Evolutionary conservation across 1,140 invertebrate species (phyloP).

Genomic region (Cheumatopsyche charites): DNA sequence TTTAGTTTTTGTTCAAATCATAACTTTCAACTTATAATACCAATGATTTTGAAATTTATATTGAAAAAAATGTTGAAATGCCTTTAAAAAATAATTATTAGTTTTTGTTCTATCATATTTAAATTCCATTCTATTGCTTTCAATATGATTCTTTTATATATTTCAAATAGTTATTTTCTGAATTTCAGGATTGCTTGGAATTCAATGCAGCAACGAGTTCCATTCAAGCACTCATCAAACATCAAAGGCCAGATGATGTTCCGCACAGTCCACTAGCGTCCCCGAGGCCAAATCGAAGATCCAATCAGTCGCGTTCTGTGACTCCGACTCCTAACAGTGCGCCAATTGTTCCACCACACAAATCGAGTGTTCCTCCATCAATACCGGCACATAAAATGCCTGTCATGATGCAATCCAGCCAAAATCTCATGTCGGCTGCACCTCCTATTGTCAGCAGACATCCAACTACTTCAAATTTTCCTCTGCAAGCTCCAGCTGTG

Average conservation of each 20-base stretch:
- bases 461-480: slow-evolving; percentile 8
- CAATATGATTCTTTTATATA: no score
- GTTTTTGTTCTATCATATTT: no score
- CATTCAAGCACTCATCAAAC: slow-evolving; percentile 60
- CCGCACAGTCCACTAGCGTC: slow-evolving; percentile 55
- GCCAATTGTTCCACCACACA: slow-evolving; percentile 43
- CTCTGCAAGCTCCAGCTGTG: slow-evolving; percentile 27
- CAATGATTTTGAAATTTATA: no score
- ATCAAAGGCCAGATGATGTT: slow-evolving; percentile 45
- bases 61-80: no score
- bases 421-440: slow-evolving; percentile 14
- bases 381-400: slow-evolving; percentile 33
- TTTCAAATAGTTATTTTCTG: neutral
- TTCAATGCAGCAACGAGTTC: slow-evolving; percentile 68
- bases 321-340: slow-evolving; percentile 42
- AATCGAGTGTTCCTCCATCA: slow-evolving; percentile 20
- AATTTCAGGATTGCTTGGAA: slow-evolving; percentile 63
- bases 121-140: no score
- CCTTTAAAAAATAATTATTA: no score
- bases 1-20: neutral
- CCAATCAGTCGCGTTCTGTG: slow-evolving; percentile 43
- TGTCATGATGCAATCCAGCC: neutral
- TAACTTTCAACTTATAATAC: neutral
- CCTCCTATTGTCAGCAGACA: slow-evolving; percentile 26
- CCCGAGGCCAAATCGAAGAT: slow-evolving; percentile 51